Base-by-base conservation (phyloP, 1,140 invertebrate genomes). In the Delia radicum region DNA sequence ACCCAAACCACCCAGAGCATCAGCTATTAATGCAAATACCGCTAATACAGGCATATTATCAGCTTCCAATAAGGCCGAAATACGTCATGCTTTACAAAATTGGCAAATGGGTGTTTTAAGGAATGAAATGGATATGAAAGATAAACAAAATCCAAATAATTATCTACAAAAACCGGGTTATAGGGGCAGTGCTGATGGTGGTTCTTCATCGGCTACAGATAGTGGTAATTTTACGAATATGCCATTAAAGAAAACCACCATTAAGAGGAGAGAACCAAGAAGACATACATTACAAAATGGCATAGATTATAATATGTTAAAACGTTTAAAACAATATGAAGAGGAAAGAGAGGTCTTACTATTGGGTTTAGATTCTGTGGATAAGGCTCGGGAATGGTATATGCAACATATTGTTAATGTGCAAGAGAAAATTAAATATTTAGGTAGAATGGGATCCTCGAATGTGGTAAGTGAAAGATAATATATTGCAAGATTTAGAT, bases 271-370 rank as follows among this genome's bases (percentile, higher is more conserved):
- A 78, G 95, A 96, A 80, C 93, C 94, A 0, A 89, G 96, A 65
- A 88, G 96, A 75, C 95, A 98, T 83, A 98, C 96, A 0, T 87
- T 98, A 63, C 94, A 96, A 81, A 96, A 96, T 87, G 96, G 96
- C 73, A 94, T 98, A 78, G 96, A 98, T 87, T 95, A 95, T 82
- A 96, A 96, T 86, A 94, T 96, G 91, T 89, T 98, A 75, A 96
- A 96, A 87, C 89, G 94, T 75, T 93, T 98, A 89, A 96, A 97
- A 87, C 95, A 96, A 86, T 92, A 97, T 79, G 96, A 98, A 87
- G 94, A 96, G 83, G 95, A 98, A 81, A 94, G 94, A 81, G 94
- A 97, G 81, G 90, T 97, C 7, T 84, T 97, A 42, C 87, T 96
- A 69, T 93, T 95, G 87, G 96, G 96, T 0, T 87, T 97, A 27